These are phyloP conservation scores for Gambusia yucatana DNA, from an alignment of 2,797 vertebrate genomes.

Conservation along the genomic window DNA sequence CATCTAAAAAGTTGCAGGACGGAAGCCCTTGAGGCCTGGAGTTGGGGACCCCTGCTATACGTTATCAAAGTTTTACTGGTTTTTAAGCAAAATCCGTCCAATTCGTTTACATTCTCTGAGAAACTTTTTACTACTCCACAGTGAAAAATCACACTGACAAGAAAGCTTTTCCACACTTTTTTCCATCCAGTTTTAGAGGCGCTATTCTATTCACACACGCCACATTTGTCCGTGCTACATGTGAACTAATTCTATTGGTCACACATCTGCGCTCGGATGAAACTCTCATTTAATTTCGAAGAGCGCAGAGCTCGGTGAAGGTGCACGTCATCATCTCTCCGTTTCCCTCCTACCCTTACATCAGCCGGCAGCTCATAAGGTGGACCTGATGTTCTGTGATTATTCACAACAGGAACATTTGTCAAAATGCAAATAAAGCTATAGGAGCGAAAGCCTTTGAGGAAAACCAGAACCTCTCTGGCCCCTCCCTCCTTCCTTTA, in stretches of 20 bases:
- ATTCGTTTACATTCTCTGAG: neutral
- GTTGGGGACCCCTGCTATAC: neutral
- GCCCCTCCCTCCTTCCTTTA: constrained; percentile 29
- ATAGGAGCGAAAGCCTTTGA: constrained; percentile 55
- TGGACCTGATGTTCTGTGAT: constrained; percentile 26
- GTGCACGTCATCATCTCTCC: constrained; percentile 38
- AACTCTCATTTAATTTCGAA: neutral
- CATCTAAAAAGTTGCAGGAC: no score
- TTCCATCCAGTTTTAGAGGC: neutral
- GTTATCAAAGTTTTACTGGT: neutral
- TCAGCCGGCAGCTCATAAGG: constrained; percentile 39
- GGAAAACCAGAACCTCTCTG: constrained; percentile 63
- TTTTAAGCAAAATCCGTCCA: neutral
- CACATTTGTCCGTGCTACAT: neutral
- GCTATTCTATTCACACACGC: neutral
- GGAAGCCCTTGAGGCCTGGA: no score
- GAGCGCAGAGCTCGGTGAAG: constrained; percentile 12
- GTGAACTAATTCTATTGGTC: constrained; percentile 9
- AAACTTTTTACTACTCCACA: neutral
- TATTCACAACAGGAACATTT: constrained; percentile 54
- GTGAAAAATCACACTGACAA: neutral
- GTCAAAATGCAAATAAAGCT: constrained; percentile 66
- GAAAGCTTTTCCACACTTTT: neutral
- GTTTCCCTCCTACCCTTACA: constrained; percentile 37
- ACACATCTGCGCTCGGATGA: constrained; percentile 3